Base-by-base conservation (phyloP, 2,888 invertebrate species). In the Harpalus rufipes region DNA sequence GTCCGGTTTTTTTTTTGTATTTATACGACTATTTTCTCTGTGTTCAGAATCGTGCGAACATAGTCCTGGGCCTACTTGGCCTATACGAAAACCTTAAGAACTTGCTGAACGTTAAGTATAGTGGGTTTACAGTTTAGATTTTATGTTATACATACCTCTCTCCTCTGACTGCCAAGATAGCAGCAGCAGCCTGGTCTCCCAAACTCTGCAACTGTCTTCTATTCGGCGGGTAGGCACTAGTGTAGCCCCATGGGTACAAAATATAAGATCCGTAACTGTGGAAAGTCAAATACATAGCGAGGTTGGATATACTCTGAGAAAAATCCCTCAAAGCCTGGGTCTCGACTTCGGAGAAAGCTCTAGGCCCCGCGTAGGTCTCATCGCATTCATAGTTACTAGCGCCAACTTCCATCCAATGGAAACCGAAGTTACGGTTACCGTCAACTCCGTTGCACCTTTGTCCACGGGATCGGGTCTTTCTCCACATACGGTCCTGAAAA, bases 181-280 rank as follows among this genome's bases (percentile, higher is more conserved):
- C 92, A 4, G 90, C 87, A 39, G 90, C 91, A 89, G 92, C 92
- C 0, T 88, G 88, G 0, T 90, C 87, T 0, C 92, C 92, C 7
- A 92, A 90, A 0, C 88, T 86, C 1, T 92, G 92, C 0, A 94
- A 90, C 82, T 89, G 89, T 0, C 91, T 89, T 2, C 92, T 92
- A 83, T 94, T 93, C 0, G 89, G 89, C 4, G 93, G 94, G 0
- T 91, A 89, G 0, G 88, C 89, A 65, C 91, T 91, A 25, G 93
- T 92, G 86, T 92, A 94, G 0, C 95, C 95, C 94, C 94, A 95
- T 0, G 94, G 94, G 87, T 95, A 94, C 5, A 95, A 88, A 39
- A 95, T 90, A 89, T 94, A 94, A 86, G 93, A 92, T 10, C 96
- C 96, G 88, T 93, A 96, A 8, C 96, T 94, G 88, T 97, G 97